Conservation (phyloP, 2,113 vertebrate species). For the Colossoma macropomum region DNA sequence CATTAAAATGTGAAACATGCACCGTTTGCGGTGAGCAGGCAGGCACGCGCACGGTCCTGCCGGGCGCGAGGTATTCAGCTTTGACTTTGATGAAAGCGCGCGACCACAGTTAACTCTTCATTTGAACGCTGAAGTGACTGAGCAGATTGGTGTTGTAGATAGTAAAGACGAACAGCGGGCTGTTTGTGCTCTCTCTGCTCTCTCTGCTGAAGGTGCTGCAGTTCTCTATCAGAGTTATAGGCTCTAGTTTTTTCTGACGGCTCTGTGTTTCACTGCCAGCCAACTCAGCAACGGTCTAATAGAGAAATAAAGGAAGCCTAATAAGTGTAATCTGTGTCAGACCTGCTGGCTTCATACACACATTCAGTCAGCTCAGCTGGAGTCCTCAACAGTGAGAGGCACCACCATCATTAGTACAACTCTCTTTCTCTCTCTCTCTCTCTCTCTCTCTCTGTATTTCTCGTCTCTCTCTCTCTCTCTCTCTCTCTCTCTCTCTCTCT, state of each 20-base stretch:
- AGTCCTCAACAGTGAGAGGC: slow-evolving; percentile 19
- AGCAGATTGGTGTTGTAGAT: background rate
- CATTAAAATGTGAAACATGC: background rate
- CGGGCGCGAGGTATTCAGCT: background rate
- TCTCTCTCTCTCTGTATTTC: no score
- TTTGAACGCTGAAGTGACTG: background rate
- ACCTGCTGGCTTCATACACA: slow-evolving; percentile 19
- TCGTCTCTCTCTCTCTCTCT: no score
- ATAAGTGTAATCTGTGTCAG: slow-evolving; percentile 41
- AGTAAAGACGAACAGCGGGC: background rate
- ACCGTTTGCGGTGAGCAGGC: background rate
- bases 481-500: no score
- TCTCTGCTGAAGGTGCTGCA: background rate
- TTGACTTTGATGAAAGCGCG: background rate
- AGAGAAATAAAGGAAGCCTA: slow-evolving; percentile 33
- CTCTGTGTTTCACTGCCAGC: slow-evolving; percentile 32
- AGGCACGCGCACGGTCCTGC: background rate
- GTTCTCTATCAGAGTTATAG: slow-evolving; percentile 26
- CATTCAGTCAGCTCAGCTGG: background rate
- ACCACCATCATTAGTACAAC: background rate
- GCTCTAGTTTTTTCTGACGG: slow-evolving; percentile 23
- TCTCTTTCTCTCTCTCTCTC: slow-evolving; percentile 3
- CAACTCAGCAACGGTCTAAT: slow-evolving; percentile 28
- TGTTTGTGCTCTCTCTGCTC: background rate
- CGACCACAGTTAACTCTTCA: background rate